Evolutionary conservation across 2,888 invertebrate species (phyloP), one percentile per base, ranked within the genome.

Genomic region (Mongoloraphidia duomilia): DNA sequence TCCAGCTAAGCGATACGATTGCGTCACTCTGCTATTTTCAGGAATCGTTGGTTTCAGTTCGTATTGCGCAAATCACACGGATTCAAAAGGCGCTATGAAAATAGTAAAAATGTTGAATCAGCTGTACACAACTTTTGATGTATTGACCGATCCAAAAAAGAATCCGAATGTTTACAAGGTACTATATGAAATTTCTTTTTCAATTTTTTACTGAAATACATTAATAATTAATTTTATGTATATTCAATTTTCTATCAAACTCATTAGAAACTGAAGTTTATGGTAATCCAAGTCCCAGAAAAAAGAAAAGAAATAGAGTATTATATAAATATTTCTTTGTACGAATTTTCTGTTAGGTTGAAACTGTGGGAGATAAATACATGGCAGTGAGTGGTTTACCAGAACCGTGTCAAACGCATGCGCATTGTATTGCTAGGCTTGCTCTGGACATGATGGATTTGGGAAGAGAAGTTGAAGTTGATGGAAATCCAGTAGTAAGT

Each of bases 321-420:
- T n/a, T 9, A 14, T 39, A 39, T 39, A n/a, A n/a, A n/a, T 3
- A 8, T n/a, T 39, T 9, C 9, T 39, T 39, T 9, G 2, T 11
- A 38, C 38, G 3, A 5, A 38, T 44, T 35, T 46, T 47, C 46
- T 49, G 46, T 53, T 61, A 94, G 94, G 94, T 96, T 52, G 95
- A 96, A 71, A 96, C 95, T 10, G 92, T 95, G 17, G 95, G 95
- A 51, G 95, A 95, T 68, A 95, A 95, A 67, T 96, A 96, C 66
- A 96, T 95, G 95, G 93, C 94, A 0, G 95, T 94, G 1, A 91
- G 93, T 58, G 95, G 95, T 42, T 72, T 95, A 47, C 95, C 95
- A 0, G 93, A 94, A 63, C 85, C 84, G 9, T 93, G 93, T 64
- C 79, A 80, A 49, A 84, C 83, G 38, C 95, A 96, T 63, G 93